Evolutionary conservation across 1,140 invertebrate species (phyloP), one percentile per base, ranked within the genome.

Genomic region (Meloidogyne floridensis): DNA sequence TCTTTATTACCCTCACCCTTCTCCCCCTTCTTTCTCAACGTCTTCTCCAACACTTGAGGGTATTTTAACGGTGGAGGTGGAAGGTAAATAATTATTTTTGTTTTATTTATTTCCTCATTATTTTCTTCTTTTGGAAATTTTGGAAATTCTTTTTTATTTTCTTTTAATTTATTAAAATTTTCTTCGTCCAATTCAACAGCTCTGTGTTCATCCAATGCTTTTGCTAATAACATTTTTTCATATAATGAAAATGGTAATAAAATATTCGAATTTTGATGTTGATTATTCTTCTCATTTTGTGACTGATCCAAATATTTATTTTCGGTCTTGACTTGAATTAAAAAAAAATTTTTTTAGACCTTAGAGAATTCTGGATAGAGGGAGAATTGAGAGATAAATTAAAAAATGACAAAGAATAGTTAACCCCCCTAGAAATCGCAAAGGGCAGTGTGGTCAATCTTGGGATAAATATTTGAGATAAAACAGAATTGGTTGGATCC

Each of bases 201-300:
- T 65, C 59, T 65, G 7, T 65, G 59, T 18, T 65, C 59, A 65
- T 65, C 59, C n/a, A 65, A 65, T n/a, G 59, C 59, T 65, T 65
- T 65, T 65, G 59, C 59, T 65, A 65, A 65, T 65, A 65, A 65
- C 59, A 65, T 65, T 65, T n/a, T 65, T 65, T 65, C 59, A 65
- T 65, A 65, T 65, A 65, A 65, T 7, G 59, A 65, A n/a, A 65
- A 65, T 65, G 59, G 59, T 65, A 65, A 18, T 65, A 65, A 65
- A 65, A 65, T n/a, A 65, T 59, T 59, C 2, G 32, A 32, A 32
- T 32, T 15, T 59, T 59, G 13, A n/a, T 65, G 10, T n/a, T 59
- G 56, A 3, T 59, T 9, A 59, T 15, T 59, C 3, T 15, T 65
- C 5, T 65, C 59, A n/a, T n/a, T 3, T 65, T 65, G 59, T n/a